Conservation (phyloP, 2,888 invertebrate genomes). For the Seladonia tumulorum region DNA sequence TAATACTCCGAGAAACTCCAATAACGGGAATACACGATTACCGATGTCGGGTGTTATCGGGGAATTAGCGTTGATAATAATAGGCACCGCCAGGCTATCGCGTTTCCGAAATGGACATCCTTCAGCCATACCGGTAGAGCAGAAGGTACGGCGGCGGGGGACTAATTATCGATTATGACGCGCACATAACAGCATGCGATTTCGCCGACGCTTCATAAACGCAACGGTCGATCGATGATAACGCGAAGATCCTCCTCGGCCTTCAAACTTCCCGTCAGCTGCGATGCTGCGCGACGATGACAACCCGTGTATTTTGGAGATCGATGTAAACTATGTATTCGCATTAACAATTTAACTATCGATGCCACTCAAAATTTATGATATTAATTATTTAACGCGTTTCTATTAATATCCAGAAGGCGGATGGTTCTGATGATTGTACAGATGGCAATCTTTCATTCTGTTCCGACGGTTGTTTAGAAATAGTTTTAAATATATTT, state of each 20-base stretch:
- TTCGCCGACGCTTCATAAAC: slow-evolving; percentile 47
- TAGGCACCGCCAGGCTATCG: slow-evolving; percentile 61
- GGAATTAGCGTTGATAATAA: slow-evolving; percentile 67
- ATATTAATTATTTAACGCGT: too few species aligned
- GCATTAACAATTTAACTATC: too few species aligned
- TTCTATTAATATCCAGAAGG: too few species aligned
- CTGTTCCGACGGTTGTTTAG: too few species aligned
- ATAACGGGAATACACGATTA: slow-evolving; percentile 62
- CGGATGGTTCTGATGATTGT: too few species aligned
- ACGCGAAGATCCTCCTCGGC: slow-evolving; percentile 8
- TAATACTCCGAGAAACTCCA: slow-evolving; percentile 55
- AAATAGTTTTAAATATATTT: too few species aligned
- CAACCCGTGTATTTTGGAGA: not conserved
- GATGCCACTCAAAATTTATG: too few species aligned
- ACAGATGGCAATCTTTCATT: too few species aligned
- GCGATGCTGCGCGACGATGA: not conserved
- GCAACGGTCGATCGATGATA: slow-evolving; percentile 31
- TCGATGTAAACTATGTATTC: not conserved
- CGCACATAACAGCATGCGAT: slow-evolving; percentile 51
- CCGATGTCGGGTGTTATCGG: slow-evolving; percentile 64
- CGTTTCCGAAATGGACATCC: slow-evolving; percentile 65
- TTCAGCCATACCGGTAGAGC: slow-evolving; percentile 30
- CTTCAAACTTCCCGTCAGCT: slow-evolving; percentile 28
- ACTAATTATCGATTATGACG: slow-evolving; percentile 69
- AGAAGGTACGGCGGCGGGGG: slow-evolving; percentile 27